Evolutionary conservation across 1,140 invertebrate species (phyloP).

Genomic region (Cataglyphis hispanica): DNA sequence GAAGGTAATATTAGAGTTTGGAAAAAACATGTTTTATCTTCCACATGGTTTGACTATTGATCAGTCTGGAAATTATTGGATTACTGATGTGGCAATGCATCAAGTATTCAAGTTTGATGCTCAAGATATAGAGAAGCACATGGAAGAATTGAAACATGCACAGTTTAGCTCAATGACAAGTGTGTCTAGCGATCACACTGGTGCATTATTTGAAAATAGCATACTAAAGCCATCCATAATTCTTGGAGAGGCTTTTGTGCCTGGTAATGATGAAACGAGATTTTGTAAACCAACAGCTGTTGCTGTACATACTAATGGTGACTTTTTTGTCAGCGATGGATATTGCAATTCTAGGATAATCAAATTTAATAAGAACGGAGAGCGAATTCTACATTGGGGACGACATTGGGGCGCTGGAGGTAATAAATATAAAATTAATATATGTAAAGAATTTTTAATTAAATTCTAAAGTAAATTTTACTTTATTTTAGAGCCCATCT

Average conservation of each 20-base stretch:
- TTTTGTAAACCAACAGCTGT: slow-evolving; percentile 98
- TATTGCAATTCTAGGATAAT: slow-evolving; percentile 97
- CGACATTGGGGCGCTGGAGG: slow-evolving; percentile 80
- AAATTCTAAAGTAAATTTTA: slow-evolving; percentile 31
- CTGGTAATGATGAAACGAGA: slow-evolving; percentile 92
- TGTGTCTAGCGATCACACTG: slow-evolving; percentile 27
- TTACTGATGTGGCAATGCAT: slow-evolving; percentile 97
- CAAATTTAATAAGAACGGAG: slow-evolving; percentile 92
- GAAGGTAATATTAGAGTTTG: slow-evolving; percentile 91
- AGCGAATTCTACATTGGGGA: slow-evolving; percentile 90
- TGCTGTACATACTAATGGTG: slow-evolving; percentile 92
- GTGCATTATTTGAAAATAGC: slow-evolving; percentile 75
- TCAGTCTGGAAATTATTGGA: slow-evolving; percentile 92
- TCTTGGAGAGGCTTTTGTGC: slow-evolving; percentile 88
- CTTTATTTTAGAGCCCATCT: slow-evolving; percentile 55
- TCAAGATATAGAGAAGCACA: slow-evolving; percentile 77
- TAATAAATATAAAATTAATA: slow-evolving; percentile 50
- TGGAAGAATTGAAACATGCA: slow-evolving; percentile 16
- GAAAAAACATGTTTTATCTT: slow-evolving; percentile 95
- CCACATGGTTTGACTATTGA: slow-evolving; percentile 98
- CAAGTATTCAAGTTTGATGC: slow-evolving; percentile 94
- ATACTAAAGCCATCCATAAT: slow-evolving; percentile 79
- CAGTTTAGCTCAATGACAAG: slow-evolving; percentile 11
- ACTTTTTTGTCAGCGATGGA: slow-evolving; percentile 97
- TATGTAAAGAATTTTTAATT: background rate